Evolutionary conservation across 2,113 vertebrate genomes (phyloP).

Genomic region (Calidris pygmaea): DNA sequence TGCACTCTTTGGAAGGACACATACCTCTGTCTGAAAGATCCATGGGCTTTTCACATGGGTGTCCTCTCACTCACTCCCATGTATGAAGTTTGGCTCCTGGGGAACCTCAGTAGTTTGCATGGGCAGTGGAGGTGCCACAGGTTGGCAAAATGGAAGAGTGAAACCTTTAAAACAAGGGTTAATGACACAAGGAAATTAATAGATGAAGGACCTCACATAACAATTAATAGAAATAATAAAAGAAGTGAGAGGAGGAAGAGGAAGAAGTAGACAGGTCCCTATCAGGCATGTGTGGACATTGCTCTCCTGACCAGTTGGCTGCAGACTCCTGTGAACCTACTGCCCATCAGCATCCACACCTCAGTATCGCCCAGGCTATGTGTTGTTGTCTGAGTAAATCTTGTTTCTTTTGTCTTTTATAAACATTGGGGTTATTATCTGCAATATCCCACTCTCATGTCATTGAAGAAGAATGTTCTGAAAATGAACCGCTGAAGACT

Average conservation of each 20-base stretch:
- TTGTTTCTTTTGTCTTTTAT: background rate
- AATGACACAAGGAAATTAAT: background rate
- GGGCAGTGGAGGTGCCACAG: background rate
- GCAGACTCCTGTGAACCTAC: background rate
- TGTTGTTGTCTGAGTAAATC: background rate
- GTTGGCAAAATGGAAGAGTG: background rate
- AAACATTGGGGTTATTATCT: background rate
- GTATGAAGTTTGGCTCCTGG: background rate
- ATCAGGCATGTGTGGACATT: background rate
- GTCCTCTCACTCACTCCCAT: background rate
- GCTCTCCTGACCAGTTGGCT: background rate
- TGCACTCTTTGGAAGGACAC: background rate
- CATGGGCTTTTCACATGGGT: background rate
- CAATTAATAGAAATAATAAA: background rate
- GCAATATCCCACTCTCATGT: background rate
- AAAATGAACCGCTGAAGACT: background rate
- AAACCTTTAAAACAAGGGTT: background rate
- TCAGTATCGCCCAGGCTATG: background rate
- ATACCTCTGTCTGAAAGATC: background rate
- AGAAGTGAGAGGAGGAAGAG: background rate
- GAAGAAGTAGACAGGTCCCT: background rate
- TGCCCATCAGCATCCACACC: background rate
- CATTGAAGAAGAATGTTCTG: constrained; percentile 24
- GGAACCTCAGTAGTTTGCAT: background rate
- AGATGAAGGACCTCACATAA: background rate